Percentiles rank a stretch among this genome's conserved stretches.
Evolutionary conservation across 2,113 vertebrate genomes (phyloP).

Genomic region (Chaetorhynchus papuensis): DNA sequence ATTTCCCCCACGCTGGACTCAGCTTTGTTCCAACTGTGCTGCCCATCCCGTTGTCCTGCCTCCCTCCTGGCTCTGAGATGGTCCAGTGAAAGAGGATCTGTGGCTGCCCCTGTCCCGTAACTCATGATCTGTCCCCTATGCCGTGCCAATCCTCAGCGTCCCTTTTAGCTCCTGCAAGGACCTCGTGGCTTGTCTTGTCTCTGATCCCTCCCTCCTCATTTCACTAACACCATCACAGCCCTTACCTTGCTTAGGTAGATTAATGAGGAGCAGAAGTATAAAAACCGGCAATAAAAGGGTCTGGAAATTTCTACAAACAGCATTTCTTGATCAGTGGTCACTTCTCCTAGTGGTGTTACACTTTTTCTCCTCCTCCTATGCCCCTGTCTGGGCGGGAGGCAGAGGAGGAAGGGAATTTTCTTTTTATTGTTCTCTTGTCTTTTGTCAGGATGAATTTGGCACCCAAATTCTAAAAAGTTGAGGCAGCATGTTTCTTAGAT

Average conservation of each 20-base stretch:
- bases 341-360: neutral
- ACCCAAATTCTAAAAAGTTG: neutral
- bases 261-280: neutral
- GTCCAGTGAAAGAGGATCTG: neutral
- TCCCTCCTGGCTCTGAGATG: neutral
- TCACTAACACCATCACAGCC: neutral
- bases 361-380: neutral
- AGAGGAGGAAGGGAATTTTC: neutral
- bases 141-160: rapidly evolving
- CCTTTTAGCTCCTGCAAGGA: neutral
- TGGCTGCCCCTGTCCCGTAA: neutral
- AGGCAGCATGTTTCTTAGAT: neutral
- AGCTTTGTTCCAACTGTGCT: rapidly evolving
- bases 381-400: neutral
- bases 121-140: rapidly evolving
- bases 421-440: neutral
- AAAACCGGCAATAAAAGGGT: neutral
- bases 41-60: rapidly evolving
- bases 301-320: neutral
- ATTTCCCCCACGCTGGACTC: rapidly evolving
- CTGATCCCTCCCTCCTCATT: neutral
- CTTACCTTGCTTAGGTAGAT: neutral
- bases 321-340: neutral
- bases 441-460: neutral
- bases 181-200: rapidly evolving